phyloP scores from a whole-genome alignment of 2,888 invertebrate genomes.

The Bembecia ichneumoniformis region DNA sequence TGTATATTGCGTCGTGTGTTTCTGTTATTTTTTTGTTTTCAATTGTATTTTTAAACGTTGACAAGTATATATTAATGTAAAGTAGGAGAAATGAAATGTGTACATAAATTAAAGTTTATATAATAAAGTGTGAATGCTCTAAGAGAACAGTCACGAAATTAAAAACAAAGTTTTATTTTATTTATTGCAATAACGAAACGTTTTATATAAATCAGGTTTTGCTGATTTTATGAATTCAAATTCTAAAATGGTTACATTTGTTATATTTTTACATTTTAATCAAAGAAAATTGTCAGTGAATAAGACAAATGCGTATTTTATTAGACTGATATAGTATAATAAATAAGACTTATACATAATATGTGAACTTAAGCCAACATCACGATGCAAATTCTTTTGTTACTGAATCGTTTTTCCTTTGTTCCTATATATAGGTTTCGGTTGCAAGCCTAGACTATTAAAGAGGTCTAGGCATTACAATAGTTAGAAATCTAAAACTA shows the following conservation, averaged over 20 bases:
- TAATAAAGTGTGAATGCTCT: conserved; percentile 67
- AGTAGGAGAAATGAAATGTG: conserved; percentile 67
- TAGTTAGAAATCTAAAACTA: conserved; percentile 30
- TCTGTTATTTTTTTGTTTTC: conserved; percentile 64
- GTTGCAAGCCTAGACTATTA: conserved; percentile 23
- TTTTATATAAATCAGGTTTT: too few species aligned
- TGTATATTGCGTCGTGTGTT: conserved; percentile 58
- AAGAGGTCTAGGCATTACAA: conserved; percentile 30
- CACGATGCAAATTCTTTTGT: too few species aligned
- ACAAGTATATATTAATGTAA: conserved; percentile 64
- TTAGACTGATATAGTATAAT: too few species aligned
- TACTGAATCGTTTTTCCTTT: not conserved
- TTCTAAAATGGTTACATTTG: too few species aligned
- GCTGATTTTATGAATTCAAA: too few species aligned
- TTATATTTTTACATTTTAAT: too few species aligned
- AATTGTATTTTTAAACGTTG: conserved; percentile 71
- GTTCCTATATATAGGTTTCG: not conserved
- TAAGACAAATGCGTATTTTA: too few species aligned
- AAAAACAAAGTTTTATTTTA: conserved; percentile 17
- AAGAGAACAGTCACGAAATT: conserved; percentile 52
- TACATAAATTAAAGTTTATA: conserved; percentile 73
- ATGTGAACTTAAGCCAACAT: too few species aligned
- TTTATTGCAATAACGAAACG: not conserved
- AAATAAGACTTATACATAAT: too few species aligned
- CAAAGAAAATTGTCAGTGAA: too few species aligned